Evolutionary conservation across 2,888 invertebrate genomes (phyloP).

Genomic region (Notodonta dromedarius): DNA sequence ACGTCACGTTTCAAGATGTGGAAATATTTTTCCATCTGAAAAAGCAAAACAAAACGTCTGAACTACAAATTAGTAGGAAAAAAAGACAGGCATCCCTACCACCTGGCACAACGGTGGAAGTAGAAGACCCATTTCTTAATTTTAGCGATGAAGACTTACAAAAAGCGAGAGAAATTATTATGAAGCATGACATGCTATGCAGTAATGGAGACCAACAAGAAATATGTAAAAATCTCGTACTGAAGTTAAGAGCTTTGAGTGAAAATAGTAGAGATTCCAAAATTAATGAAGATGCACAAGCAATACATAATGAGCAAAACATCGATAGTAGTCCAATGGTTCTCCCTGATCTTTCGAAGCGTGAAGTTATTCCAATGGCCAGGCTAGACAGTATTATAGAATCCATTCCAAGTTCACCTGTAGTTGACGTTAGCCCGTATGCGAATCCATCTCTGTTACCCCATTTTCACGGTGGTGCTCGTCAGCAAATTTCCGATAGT

Average conservation of each 20-base stretch:
- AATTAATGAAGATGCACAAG: conserved; percentile 15
- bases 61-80: conserved; percentile 41
- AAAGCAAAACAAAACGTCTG: conserved; percentile 38
- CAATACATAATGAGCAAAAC: conserved; percentile 10
- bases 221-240: conserved; percentile 63
- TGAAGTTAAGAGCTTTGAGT: conserved; percentile 53
- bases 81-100: conserved; percentile 40
- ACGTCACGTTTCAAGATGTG: conserved; percentile 53
- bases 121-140: conserved; percentile 33
- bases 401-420: conserved; percentile 26
- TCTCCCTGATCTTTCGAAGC: conserved; percentile 46
- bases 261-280: conserved; percentile 20
- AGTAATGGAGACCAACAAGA: conserved; percentile 54
- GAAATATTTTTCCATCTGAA: conserved; percentile 54
- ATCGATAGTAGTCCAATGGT: neutral
- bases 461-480: conserved; percentile 33
- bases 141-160: conserved; percentile 53
- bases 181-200: conserved; percentile 62
- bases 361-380: conserved; percentile 42
- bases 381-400: conserved; percentile 33
- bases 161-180: conserved; percentile 62
- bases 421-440: conserved; percentile 26
- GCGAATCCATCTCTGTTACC: conserved; percentile 25
- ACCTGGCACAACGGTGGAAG: conserved; percentile 10
- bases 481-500: conserved; percentile 49